Conservation (phyloP, 2,888 invertebrate species). For the Cantharis flavilabris region DNA sequence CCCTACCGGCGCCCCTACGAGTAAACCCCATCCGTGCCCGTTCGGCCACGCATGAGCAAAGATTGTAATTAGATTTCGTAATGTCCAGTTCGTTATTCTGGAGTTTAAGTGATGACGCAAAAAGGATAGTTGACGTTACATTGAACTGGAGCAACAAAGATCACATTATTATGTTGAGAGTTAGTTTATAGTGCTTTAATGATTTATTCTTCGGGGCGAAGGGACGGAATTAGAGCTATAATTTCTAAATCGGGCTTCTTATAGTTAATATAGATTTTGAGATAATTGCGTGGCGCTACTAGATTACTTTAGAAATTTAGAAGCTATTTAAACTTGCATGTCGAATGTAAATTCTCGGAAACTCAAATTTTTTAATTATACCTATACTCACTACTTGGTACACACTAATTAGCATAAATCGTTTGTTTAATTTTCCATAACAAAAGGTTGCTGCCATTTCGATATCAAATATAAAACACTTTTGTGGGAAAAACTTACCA, state of each 20-base stretch:
- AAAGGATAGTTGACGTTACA: constrained; percentile 20
- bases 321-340: background rate
- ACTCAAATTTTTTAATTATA: background rate
- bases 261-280: constrained; percentile 29
- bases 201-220: constrained; percentile 24
- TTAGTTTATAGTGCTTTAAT: constrained; percentile 31
- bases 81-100: constrained; percentile 58
- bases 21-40: constrained; percentile 48
- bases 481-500: background rate
- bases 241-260: constrained; percentile 32
- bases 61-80: constrained; percentile 60
- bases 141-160: constrained; percentile 14
- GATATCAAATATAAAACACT: background rate
- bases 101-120: constrained; percentile 29
- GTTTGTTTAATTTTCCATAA: background rate
- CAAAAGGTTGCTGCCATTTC: background rate
- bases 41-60: constrained; percentile 57
- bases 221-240: constrained; percentile 27
- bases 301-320: background rate
- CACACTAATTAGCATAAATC: background rate
- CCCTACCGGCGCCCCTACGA: constrained; percentile 46
- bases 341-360: background rate
- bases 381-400: background rate
- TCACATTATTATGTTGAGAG: constrained; percentile 22
- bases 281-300: constrained; percentile 23